Evolutionary conservation across 1,140 invertebrate species (phyloP), one percentile per base, ranked within the genome.

Genomic region (Phocides pigmalion): DNA sequence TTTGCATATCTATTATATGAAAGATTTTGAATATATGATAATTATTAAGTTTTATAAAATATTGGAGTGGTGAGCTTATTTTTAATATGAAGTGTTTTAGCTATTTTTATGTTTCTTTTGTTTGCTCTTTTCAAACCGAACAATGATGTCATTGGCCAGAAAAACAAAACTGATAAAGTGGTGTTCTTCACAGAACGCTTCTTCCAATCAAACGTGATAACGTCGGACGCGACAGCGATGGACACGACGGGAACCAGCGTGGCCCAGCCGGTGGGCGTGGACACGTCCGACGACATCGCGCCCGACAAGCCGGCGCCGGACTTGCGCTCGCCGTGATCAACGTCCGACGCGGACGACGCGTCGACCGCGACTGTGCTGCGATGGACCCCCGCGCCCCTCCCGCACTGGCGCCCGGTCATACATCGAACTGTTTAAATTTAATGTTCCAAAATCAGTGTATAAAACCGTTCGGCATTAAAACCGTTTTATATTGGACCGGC

Each of bases 191-290:
- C 76, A 92, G 91, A 92, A 70, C 89, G 91, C 9, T 92, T 92
- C 79, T 92, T 92, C 77, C 91, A 91, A 82, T 92, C 91, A 3
- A 91, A 84, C 70, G 91, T 92, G 71, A 92, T 92, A 59, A 91
- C 88, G 5, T 87, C 90, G 11, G 91, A 92, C 56, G 77, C 81
- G 39, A 79, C 83, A 0, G 81, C 88, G 9, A 88, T 92, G 88
- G 91, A 92, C 66, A 89, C 87, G 35, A 66, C 79, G n/a, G 76
- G 76, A 37, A 78, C 76, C 4, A 70, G 64, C 66, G 83, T 79
- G 41, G 72, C 64, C 16, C 74, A 72, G 64, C 72, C 70, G 39
- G 89, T 76, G 46, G 85, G 67, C 46, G 79, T 74, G 15, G 75
- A 79, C 42, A 64, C 70, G 41, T 53, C 71, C 2, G 86, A 89